Evolutionary conservation across 1,140 invertebrate species (phyloP), one percentile per base, ranked within the genome.

Genomic region (Drosophila orosa): DNA sequence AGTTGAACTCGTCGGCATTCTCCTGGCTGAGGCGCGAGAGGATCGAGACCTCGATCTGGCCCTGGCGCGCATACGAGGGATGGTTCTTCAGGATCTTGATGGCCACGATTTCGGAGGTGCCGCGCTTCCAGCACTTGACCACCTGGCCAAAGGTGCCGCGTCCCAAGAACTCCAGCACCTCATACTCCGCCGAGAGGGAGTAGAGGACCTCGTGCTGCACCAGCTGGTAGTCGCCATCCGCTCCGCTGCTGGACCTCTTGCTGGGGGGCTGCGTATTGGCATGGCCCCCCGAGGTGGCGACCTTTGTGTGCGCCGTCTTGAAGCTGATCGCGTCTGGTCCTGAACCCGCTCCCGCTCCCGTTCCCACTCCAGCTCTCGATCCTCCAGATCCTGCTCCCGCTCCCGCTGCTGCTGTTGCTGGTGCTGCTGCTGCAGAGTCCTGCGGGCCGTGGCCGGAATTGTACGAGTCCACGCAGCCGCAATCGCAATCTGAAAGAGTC

Each of bases 1-100:
- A 99, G 93, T 99, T 99, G 94, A 97, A 98, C 94, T 99, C 98
- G 93, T 99, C 99, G 78, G 98, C 98, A 95, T 99, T 99, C 95
- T 99, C 99, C 93, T 99, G 98, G 92, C 97, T 99, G 13, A 99
- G 94, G 75, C 98, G 95, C 62, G 98, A 98, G 91, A 99, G 94
- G 93, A 99, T 99, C 92, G 97, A 98, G 78, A 98, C 97, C 95
- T 99, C 99, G 93, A 99, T 99, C 94, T 99, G 99, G 78, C 99
- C 99, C 94, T 99, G 99, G 83, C 99, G 95, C 65, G 98, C 98
- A 94, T 99, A 99, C 57, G 98, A 99, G 56, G 99, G 99, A 94
- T 99, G 99, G 94, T 99, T 99, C 93, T 99, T 99, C 29, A 99
- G 94, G 92, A 99, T 99, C 94, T 99, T 99, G 92, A 99, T 99